Evolutionary conservation across 2,888 invertebrate species (phyloP).

Genomic region (Charanyca ferruginea): DNA sequence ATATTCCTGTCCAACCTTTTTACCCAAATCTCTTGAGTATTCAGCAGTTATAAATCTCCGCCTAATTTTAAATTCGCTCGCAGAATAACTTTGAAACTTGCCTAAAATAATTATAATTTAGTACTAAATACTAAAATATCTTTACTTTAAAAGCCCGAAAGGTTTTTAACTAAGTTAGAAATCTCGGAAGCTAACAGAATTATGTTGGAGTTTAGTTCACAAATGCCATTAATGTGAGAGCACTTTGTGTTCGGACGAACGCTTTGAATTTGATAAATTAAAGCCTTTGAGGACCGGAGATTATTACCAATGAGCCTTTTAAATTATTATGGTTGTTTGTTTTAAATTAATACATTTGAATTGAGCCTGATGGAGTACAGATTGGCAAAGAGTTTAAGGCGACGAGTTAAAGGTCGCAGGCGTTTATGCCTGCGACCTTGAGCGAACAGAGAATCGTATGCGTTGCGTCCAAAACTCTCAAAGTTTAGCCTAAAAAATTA

Average conservation of each 20-base stretch:
- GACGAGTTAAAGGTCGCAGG: too few relatives aligned
- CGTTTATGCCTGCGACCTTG: too few relatives aligned
- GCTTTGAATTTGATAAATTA: constrained; percentile 58
- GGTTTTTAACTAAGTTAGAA: constrained; percentile 50
- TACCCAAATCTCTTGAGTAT: constrained; percentile 1
- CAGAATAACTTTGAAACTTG: constrained; percentile 26
- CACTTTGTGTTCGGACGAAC: constrained; percentile 49
- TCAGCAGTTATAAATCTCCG: constrained; percentile 36
- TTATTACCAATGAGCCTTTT: constrained; percentile 41
- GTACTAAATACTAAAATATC: constrained; percentile 40
- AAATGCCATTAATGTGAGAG: constrained; percentile 54
- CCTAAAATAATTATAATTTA: constrained; percentile 43
- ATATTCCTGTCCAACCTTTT: constrained; percentile 2
- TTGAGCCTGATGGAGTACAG: neutral
- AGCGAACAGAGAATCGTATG: too few relatives aligned
- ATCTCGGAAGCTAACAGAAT: constrained; percentile 46
- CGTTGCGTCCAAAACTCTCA: too few relatives aligned
- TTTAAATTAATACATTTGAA: constrained; percentile 3
- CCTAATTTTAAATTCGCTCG: constrained; percentile 29
- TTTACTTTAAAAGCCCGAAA: constrained; percentile 38
- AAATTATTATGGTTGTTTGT: constrained; percentile 40
- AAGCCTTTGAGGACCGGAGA: constrained; percentile 24
- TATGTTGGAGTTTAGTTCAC: constrained; percentile 44
- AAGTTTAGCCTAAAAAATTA: too few relatives aligned
- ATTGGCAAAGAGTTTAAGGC: neutral